Evolutionary conservation across 1,140 invertebrate genomes (phyloP), one percentile per base, ranked within the genome.

Genomic region (Hestina assimilis): DNA sequence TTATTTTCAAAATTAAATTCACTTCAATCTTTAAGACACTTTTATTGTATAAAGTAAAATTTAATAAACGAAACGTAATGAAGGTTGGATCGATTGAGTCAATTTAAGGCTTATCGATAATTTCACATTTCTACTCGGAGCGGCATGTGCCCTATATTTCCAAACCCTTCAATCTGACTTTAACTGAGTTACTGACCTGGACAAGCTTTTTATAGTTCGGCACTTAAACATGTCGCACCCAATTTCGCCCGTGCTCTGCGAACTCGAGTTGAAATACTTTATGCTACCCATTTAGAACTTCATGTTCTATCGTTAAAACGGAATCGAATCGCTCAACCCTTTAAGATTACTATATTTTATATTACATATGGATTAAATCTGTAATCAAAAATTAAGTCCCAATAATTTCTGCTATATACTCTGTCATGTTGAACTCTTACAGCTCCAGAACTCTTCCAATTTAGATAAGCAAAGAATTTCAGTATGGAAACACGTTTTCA

Each of bases 191-290:
- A 69, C 52, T 75, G 68, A 71, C 70, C 68, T 66, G 70, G 40
- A 58, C 70, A 66, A 78, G 66, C 64, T 71, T 75, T 74, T 77
- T 66, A 69, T 68, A 72, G 63, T 76, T 71, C 60, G 63, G 31
- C 59, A 63, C 65, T 72, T 72, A 55, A 63, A 62, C 61, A 59
- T 60, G 66, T 66, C 47, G 45, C 46, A 35, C 28, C 23, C 45
- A 52, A 62, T 62, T 63, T 40, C 56, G 41, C 26, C 23, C 29
- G 15, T 21, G 52, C 29, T 33, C 52, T 24, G 41, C 14, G 23
- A 43, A 54, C 31, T 35, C 52, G 28, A 55, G 19, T 46, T 38
- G 31, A 55, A 55, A 55, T 45, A 41, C 52, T 33, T 50, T 38
- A 50, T 50, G 31, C 12, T 38, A 17, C 40, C 47, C 47, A 38